These are phyloP conservation scores for Hippasteria phrygiana DNA, from an alignment of 53 echinoderm and acorn worm species.

Conservation along the genomic window DNA sequence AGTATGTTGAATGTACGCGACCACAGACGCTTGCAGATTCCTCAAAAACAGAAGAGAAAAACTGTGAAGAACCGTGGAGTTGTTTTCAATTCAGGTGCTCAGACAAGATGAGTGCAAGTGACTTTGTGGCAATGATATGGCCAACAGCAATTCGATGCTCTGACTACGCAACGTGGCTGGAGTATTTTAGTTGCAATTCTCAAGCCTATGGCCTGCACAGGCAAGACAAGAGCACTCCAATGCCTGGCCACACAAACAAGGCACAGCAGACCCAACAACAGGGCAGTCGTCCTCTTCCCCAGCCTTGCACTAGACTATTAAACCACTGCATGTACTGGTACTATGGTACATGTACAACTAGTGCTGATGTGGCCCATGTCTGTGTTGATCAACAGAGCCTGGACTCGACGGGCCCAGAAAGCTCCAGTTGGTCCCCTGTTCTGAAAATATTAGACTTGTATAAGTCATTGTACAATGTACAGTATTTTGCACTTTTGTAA, in stretches of 20 bases:
- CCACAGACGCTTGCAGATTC: too few relatives aligned
- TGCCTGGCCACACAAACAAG: not conserved
- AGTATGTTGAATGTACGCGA: too few relatives aligned
- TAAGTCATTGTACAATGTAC: too few relatives aligned
- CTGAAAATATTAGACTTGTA: constrained; percentile 16
- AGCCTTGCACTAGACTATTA: not conserved
- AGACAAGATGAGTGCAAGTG: too few relatives aligned
- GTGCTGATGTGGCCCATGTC: not conserved
- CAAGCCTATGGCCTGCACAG: not conserved
- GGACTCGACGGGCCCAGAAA: not conserved
- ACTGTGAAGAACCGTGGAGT: too few relatives aligned
- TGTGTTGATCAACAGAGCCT: not conserved
- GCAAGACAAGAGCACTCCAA: not conserved
- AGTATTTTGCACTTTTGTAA: too few relatives aligned
- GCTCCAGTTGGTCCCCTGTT: constrained; percentile 11
- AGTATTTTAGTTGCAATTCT: not conserved
- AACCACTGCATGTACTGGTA: not conserved
- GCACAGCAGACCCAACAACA: not conserved
- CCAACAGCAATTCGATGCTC: too few relatives aligned
- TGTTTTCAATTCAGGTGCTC: too few relatives aligned
- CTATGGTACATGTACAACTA: too few relatives aligned
- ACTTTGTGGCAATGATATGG: too few relatives aligned
- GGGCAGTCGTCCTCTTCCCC: not conserved
- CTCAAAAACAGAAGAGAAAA: too few relatives aligned
- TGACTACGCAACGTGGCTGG: too few relatives aligned